A percentile compares a stretch with the other conserved stretches of the same genome.
These are phyloP conservation scores for Ailurus styani DNA, from an alignment of 2,113 vertebrate species.

Conservation along the genomic window DNA sequence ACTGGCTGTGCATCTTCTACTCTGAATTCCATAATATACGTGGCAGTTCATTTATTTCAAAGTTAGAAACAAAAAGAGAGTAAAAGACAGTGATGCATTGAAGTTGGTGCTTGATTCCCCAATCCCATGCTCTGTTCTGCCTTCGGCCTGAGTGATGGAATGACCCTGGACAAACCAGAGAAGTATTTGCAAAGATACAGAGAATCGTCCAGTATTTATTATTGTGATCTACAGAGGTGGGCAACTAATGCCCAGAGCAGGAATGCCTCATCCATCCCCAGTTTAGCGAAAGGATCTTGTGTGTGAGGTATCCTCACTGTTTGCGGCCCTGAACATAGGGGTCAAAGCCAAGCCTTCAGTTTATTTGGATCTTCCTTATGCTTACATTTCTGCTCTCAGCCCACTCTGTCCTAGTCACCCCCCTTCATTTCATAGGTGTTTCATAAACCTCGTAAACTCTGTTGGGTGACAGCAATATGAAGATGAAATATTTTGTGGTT, in stretches of 20 bases:
- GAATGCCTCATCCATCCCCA: neutral
- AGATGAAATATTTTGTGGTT: neutral
- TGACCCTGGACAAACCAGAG: neutral
- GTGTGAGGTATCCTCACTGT: neutral
- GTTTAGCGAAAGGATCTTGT: too few relatives aligned
- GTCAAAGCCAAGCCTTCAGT: neutral
- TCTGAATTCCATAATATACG: neutral
- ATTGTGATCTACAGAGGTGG: neutral
- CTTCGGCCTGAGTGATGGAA: neutral
- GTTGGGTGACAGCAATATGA: neutral
- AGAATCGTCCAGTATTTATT: neutral
- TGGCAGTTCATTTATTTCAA: neutral
- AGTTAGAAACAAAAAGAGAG: neutral
- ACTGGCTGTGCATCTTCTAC: neutral
- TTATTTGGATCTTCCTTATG: neutral
- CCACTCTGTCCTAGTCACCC: neutral
- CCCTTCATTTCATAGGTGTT: neutral
- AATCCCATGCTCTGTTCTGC: neutral
- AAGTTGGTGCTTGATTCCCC: neutral
- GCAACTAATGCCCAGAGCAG: rapidly evolving
- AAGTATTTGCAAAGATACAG: neutral
- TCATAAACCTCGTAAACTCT: neutral
- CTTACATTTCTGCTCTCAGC: neutral
- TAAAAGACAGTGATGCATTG: neutral
- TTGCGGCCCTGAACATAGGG: neutral